A percentile compares a stretch with the other conserved stretches of the same genome.
phyloP scores from a whole-genome alignment of 2,888 invertebrate genomes.

The Mantis religiosa region DNA sequence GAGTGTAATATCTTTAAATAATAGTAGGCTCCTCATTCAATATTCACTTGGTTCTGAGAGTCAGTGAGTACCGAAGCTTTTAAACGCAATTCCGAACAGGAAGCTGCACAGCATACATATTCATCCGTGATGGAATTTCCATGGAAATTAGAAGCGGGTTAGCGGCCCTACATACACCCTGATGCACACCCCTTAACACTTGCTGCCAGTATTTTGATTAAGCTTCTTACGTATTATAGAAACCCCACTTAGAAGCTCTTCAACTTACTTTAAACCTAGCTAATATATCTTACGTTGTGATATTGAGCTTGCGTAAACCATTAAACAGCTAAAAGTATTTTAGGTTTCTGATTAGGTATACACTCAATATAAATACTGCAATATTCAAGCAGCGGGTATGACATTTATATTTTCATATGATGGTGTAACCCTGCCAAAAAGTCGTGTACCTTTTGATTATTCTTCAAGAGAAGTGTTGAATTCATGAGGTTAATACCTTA shows the following conservation, averaged over 20 bases:
- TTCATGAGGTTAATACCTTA: too few relatives aligned
- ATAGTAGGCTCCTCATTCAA: background rate
- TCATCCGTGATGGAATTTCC: conserved; percentile 21
- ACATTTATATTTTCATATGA: too few relatives aligned
- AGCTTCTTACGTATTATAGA: background rate
- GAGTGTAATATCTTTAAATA: background rate
- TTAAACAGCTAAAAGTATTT: too few relatives aligned
- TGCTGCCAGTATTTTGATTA: background rate
- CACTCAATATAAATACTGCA: too few relatives aligned
- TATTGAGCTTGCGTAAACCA: too few relatives aligned
- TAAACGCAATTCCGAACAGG: background rate
- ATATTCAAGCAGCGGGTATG: too few relatives aligned
- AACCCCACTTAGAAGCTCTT: background rate
- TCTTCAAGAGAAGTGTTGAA: too few relatives aligned
- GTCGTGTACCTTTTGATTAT: too few relatives aligned
- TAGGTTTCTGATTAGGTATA: too few relatives aligned
- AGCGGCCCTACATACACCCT: background rate
- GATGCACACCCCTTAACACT: background rate
- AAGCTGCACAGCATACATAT: conserved; percentile 21
- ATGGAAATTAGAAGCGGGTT: conserved; percentile 15
- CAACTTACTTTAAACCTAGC: background rate
- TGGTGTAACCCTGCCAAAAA: too few relatives aligned
- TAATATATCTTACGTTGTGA: too few relatives aligned
- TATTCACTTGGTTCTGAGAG: background rate
- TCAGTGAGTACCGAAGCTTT: background rate